A percentile compares a stretch with the other conserved stretches of the same genome.
Evolutionary conservation across 2,113 vertebrate species (phyloP).

Genomic region (Vulpes vulpes): DNA sequence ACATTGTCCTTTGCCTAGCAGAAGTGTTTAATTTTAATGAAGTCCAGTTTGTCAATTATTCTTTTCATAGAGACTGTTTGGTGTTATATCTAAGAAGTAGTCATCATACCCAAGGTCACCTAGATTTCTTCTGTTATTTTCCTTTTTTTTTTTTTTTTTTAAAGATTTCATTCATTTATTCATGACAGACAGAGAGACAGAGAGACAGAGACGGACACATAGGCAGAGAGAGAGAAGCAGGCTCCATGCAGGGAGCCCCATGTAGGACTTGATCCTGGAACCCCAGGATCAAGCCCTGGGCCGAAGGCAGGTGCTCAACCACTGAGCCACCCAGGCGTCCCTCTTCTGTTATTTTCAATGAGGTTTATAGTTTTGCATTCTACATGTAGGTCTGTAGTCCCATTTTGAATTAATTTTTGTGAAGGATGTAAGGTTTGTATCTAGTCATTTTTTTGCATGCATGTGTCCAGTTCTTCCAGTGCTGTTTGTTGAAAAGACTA

Average conservation of each 20-base stretch:
- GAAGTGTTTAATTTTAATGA: neutral
- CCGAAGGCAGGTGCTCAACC: too few species aligned
- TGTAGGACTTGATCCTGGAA: too few species aligned
- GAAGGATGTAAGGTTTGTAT: neutral
- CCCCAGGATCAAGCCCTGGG: too few species aligned
- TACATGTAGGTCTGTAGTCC: neutral
- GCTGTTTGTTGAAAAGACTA: neutral
- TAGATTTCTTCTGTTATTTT: neutral
- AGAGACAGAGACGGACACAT: too few species aligned
- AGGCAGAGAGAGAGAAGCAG: too few species aligned
- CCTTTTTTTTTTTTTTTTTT: too few species aligned
- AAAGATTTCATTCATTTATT: too few species aligned
- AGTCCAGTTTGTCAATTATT: neutral
- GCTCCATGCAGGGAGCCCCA: too few species aligned
- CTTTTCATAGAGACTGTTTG: neutral
- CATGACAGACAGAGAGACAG: too few species aligned
- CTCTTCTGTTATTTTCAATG: neutral
- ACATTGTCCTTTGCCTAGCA: neutral
- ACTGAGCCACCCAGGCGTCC: too few species aligned
- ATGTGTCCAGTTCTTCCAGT: neutral
- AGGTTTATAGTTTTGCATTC: neutral
- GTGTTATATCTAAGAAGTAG: neutral
- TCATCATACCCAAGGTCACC: neutral
- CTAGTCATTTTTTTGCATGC: neutral
- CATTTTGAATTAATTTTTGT: neutral